A percentile compares a stretch with the other conserved stretches of the same genome.
phyloP scores from a whole-genome alignment of 2,797 vertebrate species.

The Prunella strophiata region DNA sequence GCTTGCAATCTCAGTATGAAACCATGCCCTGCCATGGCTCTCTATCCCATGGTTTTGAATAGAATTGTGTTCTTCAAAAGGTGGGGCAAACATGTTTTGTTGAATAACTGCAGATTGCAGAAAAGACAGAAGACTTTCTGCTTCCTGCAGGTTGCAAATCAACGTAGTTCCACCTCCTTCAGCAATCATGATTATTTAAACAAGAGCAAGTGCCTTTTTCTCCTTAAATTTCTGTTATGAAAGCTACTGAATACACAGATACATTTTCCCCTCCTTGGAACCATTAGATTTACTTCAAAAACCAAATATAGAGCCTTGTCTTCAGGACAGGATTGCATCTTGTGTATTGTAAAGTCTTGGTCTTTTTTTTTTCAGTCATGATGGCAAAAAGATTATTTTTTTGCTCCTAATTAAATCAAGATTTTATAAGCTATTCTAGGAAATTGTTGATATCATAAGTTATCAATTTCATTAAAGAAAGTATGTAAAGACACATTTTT shows the following conservation, averaged over 20 bases:
- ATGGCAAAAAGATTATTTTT: not conserved
- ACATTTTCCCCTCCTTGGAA: not conserved
- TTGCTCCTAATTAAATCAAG: not conserved
- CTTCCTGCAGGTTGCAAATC: not conserved
- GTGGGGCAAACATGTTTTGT: not conserved
- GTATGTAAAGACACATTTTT: not conserved
- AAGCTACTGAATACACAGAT: not conserved
- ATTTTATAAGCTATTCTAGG: not conserved
- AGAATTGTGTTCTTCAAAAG: not conserved
- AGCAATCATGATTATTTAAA: not conserved
- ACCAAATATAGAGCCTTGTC: not conserved
- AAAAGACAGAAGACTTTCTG: not conserved
- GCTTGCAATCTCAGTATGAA: not conserved
- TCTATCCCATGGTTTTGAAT: not conserved
- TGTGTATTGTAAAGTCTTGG: not conserved
- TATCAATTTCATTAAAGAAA: not conserved
- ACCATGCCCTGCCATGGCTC: not conserved
- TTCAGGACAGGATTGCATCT: not conserved
- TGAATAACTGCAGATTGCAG: not conserved
- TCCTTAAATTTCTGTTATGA: not conserved
- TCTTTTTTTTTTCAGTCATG: not conserved
- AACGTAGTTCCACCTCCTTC: not conserved
- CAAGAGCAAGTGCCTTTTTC: not conserved
- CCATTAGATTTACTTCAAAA: not conserved
- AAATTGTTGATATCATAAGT: not conserved